These are phyloP conservation scores for Callithrix jacchus DNA, from an alignment of 2,113 vertebrate species.

Conservation along the genomic window DNA sequence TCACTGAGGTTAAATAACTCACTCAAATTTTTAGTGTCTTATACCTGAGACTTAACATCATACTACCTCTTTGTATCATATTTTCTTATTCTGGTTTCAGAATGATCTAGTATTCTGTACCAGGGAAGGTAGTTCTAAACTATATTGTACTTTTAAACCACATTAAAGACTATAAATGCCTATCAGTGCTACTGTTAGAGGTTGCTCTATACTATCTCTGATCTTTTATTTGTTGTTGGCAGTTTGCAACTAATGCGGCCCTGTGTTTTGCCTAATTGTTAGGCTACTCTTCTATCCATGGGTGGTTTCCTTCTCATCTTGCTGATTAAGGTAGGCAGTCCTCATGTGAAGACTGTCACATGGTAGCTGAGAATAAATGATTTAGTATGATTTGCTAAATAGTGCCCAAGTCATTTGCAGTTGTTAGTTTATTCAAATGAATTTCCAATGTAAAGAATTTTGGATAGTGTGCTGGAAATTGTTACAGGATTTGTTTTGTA, in stretches of 20 bases:
- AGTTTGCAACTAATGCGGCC: not conserved
- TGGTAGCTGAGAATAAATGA: not conserved
- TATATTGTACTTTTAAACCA: not conserved
- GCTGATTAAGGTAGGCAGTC: not conserved
- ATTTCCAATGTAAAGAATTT: not conserved
- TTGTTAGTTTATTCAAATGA: conserved; percentile 3
- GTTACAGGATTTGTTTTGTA: conserved; percentile 7
- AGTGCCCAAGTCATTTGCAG: not conserved
- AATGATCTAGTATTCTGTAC: conserved; percentile 8
- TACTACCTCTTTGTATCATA: conserved; percentile 6
- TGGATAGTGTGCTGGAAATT: not conserved
- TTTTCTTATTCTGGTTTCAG: conserved; percentile 18
- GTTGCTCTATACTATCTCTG: not conserved
- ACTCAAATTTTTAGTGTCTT: not conserved
- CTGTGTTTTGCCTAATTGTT: not conserved
- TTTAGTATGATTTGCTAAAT: not conserved
- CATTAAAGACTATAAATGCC: not conserved
- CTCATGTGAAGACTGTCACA: not conserved
- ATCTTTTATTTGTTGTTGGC: not conserved
- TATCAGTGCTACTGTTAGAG: not conserved
- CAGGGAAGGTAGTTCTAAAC: not conserved
- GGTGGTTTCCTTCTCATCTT: too few relatives aligned
- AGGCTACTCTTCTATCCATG: too few relatives aligned
- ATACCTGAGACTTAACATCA: not conserved
- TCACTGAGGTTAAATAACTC: not conserved